Base-by-base conservation (phyloP, 2,797 vertebrate species). In the Sternotherus odoratus region DNA sequence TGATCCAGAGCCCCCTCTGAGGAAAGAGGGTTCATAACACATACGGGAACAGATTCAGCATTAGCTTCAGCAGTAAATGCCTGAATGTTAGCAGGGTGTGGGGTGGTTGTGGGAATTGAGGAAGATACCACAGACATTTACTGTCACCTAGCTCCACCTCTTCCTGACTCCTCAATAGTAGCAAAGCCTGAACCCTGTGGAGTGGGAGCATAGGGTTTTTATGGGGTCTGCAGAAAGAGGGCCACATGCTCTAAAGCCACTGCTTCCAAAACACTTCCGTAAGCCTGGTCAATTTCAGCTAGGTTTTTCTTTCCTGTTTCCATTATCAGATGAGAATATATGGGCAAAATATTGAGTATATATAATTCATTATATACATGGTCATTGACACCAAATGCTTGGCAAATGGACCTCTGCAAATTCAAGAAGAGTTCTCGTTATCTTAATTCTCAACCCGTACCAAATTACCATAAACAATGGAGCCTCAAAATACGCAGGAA, bases 1-100 rank as follows among this genome's bases (percentile, higher is more conserved):
- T 48, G 15, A 72, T 36, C 19, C 19, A 39, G 11, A 72, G 21
- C 23, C 21, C 36, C 17, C 66, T 43, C 39, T 72, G 30, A 89
- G 87, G 79, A 15, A 57, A 36, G 9, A 23, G 75, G 2, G 84
- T n/a, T 6, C 1, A 85, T 1, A 3, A 81, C 3, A 90, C 83
- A 57, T 7, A 13, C 1, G 13, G 54, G 69, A 28, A n/a, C 50
- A 75, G 30, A 5, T 24, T 13, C 43, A 6, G 57, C 3, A 51
- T 28, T 86, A 33, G 66, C 63, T 95, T 91, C 74, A 83, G 54
- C 53, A 83, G 5, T 43, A 92, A 85, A 39, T 75, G 74, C 26
- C 7, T 56, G 43, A 82, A 95, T 87, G 69, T 75, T 54, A 23
- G 12, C 9, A 86, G 21, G 39, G 8, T 49, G 7, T 51, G 87